phyloP scores from a whole-genome alignment of 2,113 vertebrate species.

The Grallaria varia region DNA sequence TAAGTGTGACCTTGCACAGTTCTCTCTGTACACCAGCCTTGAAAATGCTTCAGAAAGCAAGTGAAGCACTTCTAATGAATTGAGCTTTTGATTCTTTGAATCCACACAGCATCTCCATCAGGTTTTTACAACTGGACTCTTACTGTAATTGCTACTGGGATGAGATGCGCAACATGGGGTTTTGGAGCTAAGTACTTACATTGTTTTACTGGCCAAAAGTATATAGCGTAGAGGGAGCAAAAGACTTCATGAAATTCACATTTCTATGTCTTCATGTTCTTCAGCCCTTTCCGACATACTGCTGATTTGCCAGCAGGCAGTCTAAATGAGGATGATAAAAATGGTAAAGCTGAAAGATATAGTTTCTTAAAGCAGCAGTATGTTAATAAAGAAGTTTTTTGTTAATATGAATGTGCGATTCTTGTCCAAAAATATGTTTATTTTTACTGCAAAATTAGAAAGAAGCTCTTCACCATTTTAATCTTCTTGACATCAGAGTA shows the following conservation, averaged over 20 bases:
- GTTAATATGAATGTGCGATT: not conserved
- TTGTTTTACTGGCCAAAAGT: constrained; percentile 68
- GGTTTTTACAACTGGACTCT: constrained; percentile 73
- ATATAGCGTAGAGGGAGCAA: constrained; percentile 29
- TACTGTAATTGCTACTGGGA: constrained; percentile 67
- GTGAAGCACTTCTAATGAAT: constrained; percentile 65
- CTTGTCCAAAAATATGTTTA: not conserved
- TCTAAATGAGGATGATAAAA: constrained; percentile 62
- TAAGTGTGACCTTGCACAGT: constrained; percentile 19
- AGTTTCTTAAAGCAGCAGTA: constrained; percentile 43
- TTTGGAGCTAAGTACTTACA: constrained; percentile 47
- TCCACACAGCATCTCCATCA: constrained; percentile 63
- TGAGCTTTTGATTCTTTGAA: constrained; percentile 64
- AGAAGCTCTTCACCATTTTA: not conserved
- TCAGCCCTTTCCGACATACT: constrained; percentile 53
- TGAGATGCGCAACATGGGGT: constrained; percentile 60
- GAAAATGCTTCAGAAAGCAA: constrained; percentile 51
- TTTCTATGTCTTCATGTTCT: constrained; percentile 63
- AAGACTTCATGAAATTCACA: constrained; percentile 59
- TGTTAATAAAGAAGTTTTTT: not conserved
- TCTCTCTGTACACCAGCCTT: not conserved
- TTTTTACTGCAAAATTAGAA: constrained; percentile 2
- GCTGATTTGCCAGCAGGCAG: constrained; percentile 70
- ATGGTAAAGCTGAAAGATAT: constrained; percentile 58
- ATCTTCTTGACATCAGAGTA: not conserved